phyloP scores from a whole-genome alignment of 2,113 vertebrate genomes.

The Ictalurus furcatus region DNA sequence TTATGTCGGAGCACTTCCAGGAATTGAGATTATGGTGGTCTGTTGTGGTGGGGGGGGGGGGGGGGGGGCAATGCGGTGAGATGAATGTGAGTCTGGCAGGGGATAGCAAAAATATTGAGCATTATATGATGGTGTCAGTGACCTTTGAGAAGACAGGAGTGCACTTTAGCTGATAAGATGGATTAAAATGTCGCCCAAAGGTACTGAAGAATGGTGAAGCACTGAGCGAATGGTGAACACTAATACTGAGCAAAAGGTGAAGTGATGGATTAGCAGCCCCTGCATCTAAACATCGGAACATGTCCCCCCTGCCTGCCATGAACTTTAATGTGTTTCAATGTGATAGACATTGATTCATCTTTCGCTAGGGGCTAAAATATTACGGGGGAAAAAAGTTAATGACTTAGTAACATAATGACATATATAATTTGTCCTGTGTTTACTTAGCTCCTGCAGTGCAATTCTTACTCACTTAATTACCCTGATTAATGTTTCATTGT shows the following conservation, averaged over 20 bases:
- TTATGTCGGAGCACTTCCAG: constrained; percentile 36
- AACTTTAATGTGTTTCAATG: not conserved
- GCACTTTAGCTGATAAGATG: constrained; percentile 55
- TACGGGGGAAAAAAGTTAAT: too few species aligned
- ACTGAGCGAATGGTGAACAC: not conserved
- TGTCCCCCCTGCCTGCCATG: not conserved
- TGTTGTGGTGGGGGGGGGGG: not conserved
- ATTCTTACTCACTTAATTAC: not conserved
- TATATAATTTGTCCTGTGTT: not conserved
- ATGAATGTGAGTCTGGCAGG: not conserved
- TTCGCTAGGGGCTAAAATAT: constrained; percentile 1
- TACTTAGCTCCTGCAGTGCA: not conserved
- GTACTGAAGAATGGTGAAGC: not conserved
- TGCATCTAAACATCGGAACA: not conserved
- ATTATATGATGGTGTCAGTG: constrained; percentile 48
- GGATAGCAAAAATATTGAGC: not conserved
- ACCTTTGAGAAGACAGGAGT: constrained; percentile 32
- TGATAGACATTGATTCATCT: not conserved
- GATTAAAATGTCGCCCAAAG: constrained; percentile 47
- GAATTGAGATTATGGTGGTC: constrained; percentile 14
- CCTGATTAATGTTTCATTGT: constrained; percentile 2
- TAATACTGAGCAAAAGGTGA: not conserved
- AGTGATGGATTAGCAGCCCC: not conserved
- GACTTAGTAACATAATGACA: not conserved
- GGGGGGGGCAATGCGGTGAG: not conserved